phyloP scores from a whole-genome alignment of 2,797 vertebrate species.

The Chanos chanos region DNA sequence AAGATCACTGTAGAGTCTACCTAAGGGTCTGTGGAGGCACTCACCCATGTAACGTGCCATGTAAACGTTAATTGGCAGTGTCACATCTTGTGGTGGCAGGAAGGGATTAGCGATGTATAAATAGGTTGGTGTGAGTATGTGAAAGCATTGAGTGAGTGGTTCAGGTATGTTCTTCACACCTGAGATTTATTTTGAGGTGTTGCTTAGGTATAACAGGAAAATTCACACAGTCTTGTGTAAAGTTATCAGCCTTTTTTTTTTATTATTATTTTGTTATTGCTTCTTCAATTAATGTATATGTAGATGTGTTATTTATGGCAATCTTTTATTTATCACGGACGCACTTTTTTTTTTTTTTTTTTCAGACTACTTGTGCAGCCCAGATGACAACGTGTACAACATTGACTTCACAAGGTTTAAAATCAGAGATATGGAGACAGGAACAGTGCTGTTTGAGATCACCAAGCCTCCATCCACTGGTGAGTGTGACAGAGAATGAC shows the following conservation, averaged over 20 bases:
- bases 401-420: constrained; percentile 98
- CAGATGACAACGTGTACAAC: constrained; percentile 90
- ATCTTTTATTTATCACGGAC: no score
- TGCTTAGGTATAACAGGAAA: no score
- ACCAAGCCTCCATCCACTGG: constrained; percentile 83
- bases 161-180: no score
- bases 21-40: constrained; percentile 14
- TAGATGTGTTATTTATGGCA: no score
- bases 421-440: constrained; percentile 97
- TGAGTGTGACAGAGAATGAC: constrained; percentile 26
- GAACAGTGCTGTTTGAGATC: constrained; percentile 94
- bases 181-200: no score
- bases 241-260: no score
- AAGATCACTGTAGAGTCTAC: no score
- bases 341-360: not conserved
- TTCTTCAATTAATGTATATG: no score
- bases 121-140: constrained; percentile 32
- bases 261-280: no score
- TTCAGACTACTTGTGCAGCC: constrained; percentile 90
- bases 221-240: no score
- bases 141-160: not conserved
- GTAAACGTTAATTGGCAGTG: constrained; percentile 57
- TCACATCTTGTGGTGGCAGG: constrained; percentile 55
- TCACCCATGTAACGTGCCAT: constrained; percentile 41
- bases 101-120: constrained; percentile 65